Percentiles rank a stretch among this genome's conserved stretches.
Evolutionary conservation across 2,797 vertebrate genomes (phyloP).

Genomic region (Rhinatrema bivittatum): DNA sequence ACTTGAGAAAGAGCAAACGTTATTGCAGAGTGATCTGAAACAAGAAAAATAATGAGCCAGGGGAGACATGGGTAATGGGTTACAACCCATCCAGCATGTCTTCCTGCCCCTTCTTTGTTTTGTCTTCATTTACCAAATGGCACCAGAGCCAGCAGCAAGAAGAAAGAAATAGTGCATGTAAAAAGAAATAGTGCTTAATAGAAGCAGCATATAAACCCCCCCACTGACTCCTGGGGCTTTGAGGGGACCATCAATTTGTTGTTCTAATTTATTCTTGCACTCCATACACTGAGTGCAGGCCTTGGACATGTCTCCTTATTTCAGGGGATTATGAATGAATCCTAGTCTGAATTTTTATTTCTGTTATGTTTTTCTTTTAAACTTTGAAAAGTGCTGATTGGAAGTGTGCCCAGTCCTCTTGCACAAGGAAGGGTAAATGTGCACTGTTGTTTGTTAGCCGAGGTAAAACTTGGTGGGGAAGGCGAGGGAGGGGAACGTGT

Average conservation of each 20-base stretch:
- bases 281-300: not conserved
- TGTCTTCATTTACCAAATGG: not conserved
- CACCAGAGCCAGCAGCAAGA: not conserved
- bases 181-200: slow-evolving; percentile 1
- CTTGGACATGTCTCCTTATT: slow-evolving; percentile 6
- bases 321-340: slow-evolving; percentile 7
- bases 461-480: not conserved
- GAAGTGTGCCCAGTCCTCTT: not conserved
- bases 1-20: not conserved
- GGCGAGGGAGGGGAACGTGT: not conserved
- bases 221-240: not conserved
- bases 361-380: not conserved
- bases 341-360: not conserved
- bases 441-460: not conserved
- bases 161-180: not conserved
- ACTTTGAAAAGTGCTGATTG: slow-evolving; percentile 2
- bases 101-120: not conserved
- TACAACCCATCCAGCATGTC: not conserved
- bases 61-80: not conserved
- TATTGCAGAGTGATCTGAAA: not conserved
- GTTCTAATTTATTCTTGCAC: not conserved
- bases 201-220: too few relatives aligned
- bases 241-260: slow-evolving; percentile 1
- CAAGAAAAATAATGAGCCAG: not conserved
- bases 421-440: not conserved